Evolutionary conservation across 2,797 vertebrate genomes (phyloP), one percentile per base, ranked within the genome.

Genomic region (Oreochromis grahami): DNA sequence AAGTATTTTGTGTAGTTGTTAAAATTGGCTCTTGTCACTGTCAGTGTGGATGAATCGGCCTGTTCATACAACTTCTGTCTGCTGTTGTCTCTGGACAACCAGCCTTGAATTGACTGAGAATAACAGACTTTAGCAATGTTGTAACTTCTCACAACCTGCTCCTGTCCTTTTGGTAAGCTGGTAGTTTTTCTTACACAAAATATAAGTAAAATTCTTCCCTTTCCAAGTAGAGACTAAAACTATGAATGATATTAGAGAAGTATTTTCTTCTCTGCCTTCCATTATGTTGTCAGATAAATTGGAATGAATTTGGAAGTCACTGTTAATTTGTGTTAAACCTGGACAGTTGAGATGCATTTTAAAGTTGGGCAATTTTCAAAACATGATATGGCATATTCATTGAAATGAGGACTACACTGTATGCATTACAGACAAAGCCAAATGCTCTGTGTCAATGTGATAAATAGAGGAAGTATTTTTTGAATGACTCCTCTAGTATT

Each of bases 401-500:
- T 52, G n/a, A 52, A 52, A 52, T 2, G n/a, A 52, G 10, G 51
- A 52, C 51, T 21, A 52, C 51, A 52, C n/a, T 5, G 0, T 21
- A 11, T 52, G 50, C 11, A 52, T 52, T 52, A 51, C 50, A 51
- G 50, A 51, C 9, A 51, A 21, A 52, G 0, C 0, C 10, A 12
- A 52, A 21, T 52, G 51, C 1, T 52, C 51, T 52, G n/a, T 52
- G n/a, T 52, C n/a, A 1, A 0, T 24, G 10, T 7, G 0, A 52
- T 52, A 52, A 52, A 52, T 24, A 7, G 6, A 24, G 51, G 0
- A 12, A 52, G 5, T 24, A 7, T 24, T 12, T 52, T 52, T 52
- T 52, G n/a, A 0, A 52, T 24, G 10, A 0, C 0, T 53, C n/a
- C 51, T 53, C 6, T 53, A 1, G 51, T 53, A 53, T 13, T 53